Evolutionary conservation across 92 coral and sea anemone genomes (phyloP), one percentile per base, ranked within the genome.

Genomic region (Paragorgia papillata): DNA sequence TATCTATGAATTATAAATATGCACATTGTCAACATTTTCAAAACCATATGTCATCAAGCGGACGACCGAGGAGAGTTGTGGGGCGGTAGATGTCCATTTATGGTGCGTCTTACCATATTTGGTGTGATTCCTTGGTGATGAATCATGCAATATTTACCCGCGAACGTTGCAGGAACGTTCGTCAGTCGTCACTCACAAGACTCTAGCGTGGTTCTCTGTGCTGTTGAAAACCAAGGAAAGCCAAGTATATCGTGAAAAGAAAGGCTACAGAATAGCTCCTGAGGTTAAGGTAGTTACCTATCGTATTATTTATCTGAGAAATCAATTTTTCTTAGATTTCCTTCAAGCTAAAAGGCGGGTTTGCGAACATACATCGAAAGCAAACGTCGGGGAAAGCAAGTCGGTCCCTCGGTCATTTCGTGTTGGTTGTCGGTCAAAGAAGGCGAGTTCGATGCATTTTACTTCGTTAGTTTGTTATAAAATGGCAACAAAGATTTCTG

Each of bases 101-200:
- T 27, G 78, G 78, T 55, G 1, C 0, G 61, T 13, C 5, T 53
- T 0, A 24, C 78, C 78, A 71, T 53, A 71, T 71, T 26, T 71
- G 78, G 78, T 17, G 29, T 4, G 10, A 53, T 35, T 54, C 78
- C 64, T 33, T 69, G 64, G 63, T 71, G 78, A 71, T 70, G 77
- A 69, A 66, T 51, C 58, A 51, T 17, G 30, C 9, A 22, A 70
- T 70, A 50, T 50, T 50, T 43, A 67, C 74, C 26, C 50, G 78
- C 48, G 64, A 71, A 71, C 78, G 63, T 71, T 71, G 64, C 78
- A 54, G 19, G 64, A 54, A 22, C 78, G 76, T 69, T 48, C 59
- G 37, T 63, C 25, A 33, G 2, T 31, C 46, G 29, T 55, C 64
- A 55, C 13, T 51, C 53, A 34, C n/a, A 68, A 27, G 59, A 68